Base-by-base conservation (phyloP, 2,113 vertebrate species). In the Rhineura floridana region DNA sequence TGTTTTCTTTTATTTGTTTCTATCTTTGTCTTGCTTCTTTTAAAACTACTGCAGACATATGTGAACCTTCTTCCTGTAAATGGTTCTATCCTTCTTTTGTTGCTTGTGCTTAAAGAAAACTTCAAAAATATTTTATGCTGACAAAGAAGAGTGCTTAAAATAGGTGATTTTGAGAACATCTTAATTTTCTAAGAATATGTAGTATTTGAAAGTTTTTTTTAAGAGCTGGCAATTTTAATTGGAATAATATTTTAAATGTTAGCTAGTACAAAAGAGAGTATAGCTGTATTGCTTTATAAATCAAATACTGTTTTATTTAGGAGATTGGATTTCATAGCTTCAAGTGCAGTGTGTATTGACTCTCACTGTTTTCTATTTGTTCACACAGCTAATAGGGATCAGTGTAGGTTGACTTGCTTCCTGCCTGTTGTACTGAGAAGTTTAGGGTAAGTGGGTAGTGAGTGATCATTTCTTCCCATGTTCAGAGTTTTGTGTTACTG, bases 1-100 rank as follows among this genome's bases (percentile, higher is more conserved):
- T 70, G 63, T 92, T 91, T 63, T 39, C 81, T 89, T 95, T 82
- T 88, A 67, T 90, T 90, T 91, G 42, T 85, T 70, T 89, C 50
- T 73, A 1, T 42, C 39, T 55, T 69, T 83, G 3, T 36, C 36
- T 78, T 89, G 67, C 12, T 59, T 11, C 91, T 91, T 79, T 86
- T 80, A 50, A 80, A 92, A 70, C n/a, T 85, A 39, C 65, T 89
- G 42, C 42, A 10, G 15, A 59, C 17, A 52, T 55, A 15, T 33
- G 46, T 82, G 39, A 67, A 82, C 23, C 12, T 17, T 28, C 13
- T 48, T 30, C 23, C 42, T 70, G 72, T 39, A 46, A 70, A 48
- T n/a, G 28, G 15, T 63, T 73, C 25, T 28, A 30, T 70, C 33
- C 70, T 84, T 73, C 30, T 55, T 28, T 9, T 65, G 36, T 75